Conservation (phyloP, 2,797 vertebrate species). For the Syngnathus acus region DNA sequence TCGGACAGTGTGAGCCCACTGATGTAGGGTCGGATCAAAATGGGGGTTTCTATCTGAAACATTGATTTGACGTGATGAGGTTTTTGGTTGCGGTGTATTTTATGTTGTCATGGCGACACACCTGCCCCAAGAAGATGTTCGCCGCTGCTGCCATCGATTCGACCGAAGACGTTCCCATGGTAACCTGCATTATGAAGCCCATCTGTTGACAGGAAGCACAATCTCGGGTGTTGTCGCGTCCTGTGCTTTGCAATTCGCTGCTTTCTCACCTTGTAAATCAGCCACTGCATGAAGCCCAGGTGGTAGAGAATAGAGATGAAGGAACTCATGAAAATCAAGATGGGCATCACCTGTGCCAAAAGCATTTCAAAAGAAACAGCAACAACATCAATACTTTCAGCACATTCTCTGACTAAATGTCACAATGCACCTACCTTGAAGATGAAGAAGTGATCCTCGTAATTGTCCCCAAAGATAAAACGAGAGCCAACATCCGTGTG, state of each 20-base stretch:
- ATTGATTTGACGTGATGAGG: background rate
- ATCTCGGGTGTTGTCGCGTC: background rate
- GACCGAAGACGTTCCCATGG: slow-evolving; percentile 78
- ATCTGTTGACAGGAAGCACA: slow-evolving; percentile 58
- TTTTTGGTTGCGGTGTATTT: background rate
- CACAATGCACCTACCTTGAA: slow-evolving; percentile 71
- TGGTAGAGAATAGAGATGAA: slow-evolving; percentile 80
- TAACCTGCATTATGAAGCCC: slow-evolving; percentile 79
- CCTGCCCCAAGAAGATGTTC: slow-evolving; percentile 83
- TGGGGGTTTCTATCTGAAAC: slow-evolving; percentile 74
- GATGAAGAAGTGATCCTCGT: slow-evolving; percentile 74
- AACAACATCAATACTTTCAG: background rate
- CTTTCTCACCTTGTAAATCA: slow-evolving; percentile 74
- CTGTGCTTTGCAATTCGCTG: background rate
- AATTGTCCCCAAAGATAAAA: slow-evolving; percentile 82
- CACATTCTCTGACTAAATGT: background rate
- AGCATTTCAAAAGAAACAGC: background rate
- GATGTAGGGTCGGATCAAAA: slow-evolving; percentile 77
- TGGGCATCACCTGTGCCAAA: slow-evolving; percentile 72
- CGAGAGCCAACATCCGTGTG: slow-evolving; percentile 70
- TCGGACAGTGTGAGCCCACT: slow-evolving; percentile 73
- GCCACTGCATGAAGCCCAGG: slow-evolving; percentile 79
- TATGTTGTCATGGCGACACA: slow-evolving; percentile 30
- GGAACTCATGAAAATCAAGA: slow-evolving; percentile 80
- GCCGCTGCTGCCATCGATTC: slow-evolving; percentile 82